A percentile compares a stretch with the other conserved stretches of the same genome.
These are phyloP conservation scores for Hydropsyche betteni DNA, from an alignment of 2,888 invertebrate species.

Conservation along the genomic window DNA sequence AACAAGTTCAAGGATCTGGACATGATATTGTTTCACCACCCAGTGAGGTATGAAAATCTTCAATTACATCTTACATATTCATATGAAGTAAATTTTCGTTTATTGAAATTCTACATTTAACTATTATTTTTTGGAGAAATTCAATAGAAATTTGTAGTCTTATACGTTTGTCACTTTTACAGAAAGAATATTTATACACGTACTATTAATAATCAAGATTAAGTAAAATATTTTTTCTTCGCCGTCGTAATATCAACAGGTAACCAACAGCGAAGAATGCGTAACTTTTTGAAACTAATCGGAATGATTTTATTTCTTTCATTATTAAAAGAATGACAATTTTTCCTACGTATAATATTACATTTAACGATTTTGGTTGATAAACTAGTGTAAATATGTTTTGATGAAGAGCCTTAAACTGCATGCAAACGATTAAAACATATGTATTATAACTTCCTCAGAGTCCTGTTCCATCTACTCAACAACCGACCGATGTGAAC, in stretches of 20 bases:
- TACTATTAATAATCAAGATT: conserved; percentile 57
- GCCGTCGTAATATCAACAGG: conserved; percentile 8
- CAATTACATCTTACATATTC: neutral
- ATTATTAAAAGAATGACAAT: neutral
- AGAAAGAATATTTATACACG: conserved; percentile 66
- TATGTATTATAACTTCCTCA: conserved; percentile 58
- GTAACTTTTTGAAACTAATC: neutral
- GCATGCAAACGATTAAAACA: conserved; percentile 22
- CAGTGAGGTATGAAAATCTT: conserved; percentile 61
- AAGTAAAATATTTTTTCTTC: neutral
- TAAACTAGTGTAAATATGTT: conserved; percentile 7
- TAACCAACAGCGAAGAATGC: neutral
- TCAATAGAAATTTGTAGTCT: no score
- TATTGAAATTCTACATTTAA: neutral
- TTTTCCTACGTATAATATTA: neutral
- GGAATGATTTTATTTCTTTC: conserved; percentile 9
- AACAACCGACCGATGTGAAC: conserved; percentile 76
- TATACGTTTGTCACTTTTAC: conserved; percentile 36
- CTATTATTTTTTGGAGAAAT: neutral
- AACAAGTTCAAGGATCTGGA: conserved; percentile 71
- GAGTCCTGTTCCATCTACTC: conserved; percentile 75
- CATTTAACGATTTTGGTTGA: conserved; percentile 10
- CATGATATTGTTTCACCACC: conserved; percentile 54
- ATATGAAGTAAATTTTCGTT: neutral
- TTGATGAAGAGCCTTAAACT: no score